Conservation (phyloP, 2,888 invertebrate genomes). For the Drosophila robusta region DNA sequence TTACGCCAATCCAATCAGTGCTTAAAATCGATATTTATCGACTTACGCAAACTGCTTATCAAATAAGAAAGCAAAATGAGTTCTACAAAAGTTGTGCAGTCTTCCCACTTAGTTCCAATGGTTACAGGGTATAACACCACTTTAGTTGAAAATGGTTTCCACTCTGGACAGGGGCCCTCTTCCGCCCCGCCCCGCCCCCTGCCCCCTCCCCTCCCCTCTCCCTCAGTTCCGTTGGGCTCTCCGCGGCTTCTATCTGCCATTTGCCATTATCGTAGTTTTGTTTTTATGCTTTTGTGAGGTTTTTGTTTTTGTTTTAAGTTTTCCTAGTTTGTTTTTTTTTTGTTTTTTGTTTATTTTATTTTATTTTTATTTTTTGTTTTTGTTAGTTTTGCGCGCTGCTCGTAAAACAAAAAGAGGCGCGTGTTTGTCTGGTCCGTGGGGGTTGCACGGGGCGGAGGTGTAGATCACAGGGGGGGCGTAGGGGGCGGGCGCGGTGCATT, state of each 20-base stretch:
- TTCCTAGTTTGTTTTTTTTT: slow-evolving; percentile 7
- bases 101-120: not conserved
- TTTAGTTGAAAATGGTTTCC: slow-evolving; percentile 41
- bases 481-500: slow-evolving; percentile 33
- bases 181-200: no score
- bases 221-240: not conserved
- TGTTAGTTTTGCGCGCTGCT: slow-evolving; percentile 55
- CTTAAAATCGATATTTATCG: no score
- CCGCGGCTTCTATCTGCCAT: slow-evolving; percentile 43
- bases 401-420: slow-evolving; percentile 58
- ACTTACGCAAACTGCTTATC: no score
- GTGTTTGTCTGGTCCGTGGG: slow-evolving; percentile 47
- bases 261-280: slow-evolving; percentile 65
- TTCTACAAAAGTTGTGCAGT: not conserved
- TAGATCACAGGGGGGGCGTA: slow-evolving; percentile 1
- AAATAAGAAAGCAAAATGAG: no score
- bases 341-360: slow-evolving; percentile 14
- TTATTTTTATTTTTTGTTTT: slow-evolving; percentile 16
- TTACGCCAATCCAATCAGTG: no score
- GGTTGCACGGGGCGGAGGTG: not conserved
- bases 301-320: slow-evolving; percentile 20
- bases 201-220: not conserved
- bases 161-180: slow-evolving; percentile 24
- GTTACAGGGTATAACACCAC: slow-evolving; percentile 10
- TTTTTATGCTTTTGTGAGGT: slow-evolving; percentile 41